Conservation (phyloP, 2,797 vertebrate genomes). For the Lepilemur ruficaudatus region DNA sequence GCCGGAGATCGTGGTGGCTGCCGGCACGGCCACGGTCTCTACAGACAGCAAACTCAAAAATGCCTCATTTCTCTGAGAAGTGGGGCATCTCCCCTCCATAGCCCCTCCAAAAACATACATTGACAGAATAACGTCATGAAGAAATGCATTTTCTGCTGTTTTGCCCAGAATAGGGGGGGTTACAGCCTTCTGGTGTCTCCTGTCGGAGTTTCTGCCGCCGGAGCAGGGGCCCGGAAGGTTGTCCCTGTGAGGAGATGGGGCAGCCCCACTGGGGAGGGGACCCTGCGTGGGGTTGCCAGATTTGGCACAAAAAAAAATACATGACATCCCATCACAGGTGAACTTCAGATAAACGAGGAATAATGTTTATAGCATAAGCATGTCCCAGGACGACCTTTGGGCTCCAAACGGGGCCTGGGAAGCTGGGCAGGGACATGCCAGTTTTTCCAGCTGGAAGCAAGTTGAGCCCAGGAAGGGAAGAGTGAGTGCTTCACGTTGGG, state of each 20-base stretch:
- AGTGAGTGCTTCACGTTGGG: rapidly evolving
- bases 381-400: background rate
- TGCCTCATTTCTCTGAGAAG: background rate
- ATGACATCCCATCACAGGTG: background rate
- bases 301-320: background rate
- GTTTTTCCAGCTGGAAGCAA: background rate
- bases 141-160: background rate
- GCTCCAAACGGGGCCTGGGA: background rate
- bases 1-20: background rate
- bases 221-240: background rate
- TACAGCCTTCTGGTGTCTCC: background rate
- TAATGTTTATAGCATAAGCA: background rate
- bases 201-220: background rate
- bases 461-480: background rate
- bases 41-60: background rate
- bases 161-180: background rate
- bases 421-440: background rate
- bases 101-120: background rate
- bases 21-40: rapidly evolving
- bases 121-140: background rate
- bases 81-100: background rate
- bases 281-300: background rate
- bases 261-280: background rate
- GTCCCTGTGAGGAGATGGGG: background rate
- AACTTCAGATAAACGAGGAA: background rate